These are phyloP conservation scores for Mesochorus sp. DNA, from an alignment of 2,888 invertebrate species.

Conservation along the genomic window DNA sequence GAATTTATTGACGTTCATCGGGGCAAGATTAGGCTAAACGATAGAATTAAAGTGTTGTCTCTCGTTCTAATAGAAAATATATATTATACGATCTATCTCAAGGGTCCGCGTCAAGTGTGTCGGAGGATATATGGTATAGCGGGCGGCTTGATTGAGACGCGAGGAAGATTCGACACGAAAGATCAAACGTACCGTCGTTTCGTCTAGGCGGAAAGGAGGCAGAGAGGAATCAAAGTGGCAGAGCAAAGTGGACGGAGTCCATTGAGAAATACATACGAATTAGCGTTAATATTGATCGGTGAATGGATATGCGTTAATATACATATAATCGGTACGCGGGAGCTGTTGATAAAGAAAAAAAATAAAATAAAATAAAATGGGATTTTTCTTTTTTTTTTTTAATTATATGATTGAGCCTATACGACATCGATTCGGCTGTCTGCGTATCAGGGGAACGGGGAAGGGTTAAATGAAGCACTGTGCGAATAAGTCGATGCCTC, in stretches of 20 bases:
- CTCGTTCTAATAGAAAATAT: conserved; percentile 2
- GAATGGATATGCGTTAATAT: conserved; percentile 33
- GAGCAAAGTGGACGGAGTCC: conserved; percentile 53
- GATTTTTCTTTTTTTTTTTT: too few relatives aligned
- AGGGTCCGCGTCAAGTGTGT: background rate
- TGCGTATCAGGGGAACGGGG: background rate
- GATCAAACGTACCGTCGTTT: conserved; percentile 53
- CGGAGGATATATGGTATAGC: conserved; percentile 8
- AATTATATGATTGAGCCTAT: background rate
- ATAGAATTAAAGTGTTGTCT: conserved; percentile 20
- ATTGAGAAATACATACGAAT: conserved; percentile 52
- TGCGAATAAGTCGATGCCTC: conserved; percentile 7
- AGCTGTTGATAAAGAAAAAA: conserved; percentile 26
- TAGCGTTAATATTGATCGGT: conserved; percentile 47
- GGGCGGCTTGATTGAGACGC: conserved; percentile 37
- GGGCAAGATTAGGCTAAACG: conserved; percentile 20
- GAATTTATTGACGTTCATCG: conserved; percentile 27
- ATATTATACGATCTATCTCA: conserved; percentile 24
- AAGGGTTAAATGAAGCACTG: too few relatives aligned
- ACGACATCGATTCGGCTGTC: background rate
- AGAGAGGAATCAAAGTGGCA: conserved; percentile 24
- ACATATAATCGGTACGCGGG: conserved; percentile 7
- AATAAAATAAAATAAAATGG: background rate
- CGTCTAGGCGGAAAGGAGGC: background rate
- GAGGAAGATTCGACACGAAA: conserved; percentile 15